phyloP scores from a whole-genome alignment of 2,797 vertebrate genomes.

The Chaetodon trifasciatus region DNA sequence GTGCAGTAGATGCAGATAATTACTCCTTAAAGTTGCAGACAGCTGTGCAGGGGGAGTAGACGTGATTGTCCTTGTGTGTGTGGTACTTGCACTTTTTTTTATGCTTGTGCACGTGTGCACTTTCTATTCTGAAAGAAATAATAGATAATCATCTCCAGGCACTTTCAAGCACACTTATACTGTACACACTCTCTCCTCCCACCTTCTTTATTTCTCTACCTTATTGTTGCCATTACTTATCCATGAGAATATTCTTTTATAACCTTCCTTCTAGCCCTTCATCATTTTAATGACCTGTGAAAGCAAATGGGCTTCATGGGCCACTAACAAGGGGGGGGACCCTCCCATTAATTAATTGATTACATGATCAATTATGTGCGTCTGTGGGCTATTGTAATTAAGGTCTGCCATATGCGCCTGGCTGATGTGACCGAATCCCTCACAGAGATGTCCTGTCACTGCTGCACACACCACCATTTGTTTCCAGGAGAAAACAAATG shows the following conservation, averaged over 20 bases:
- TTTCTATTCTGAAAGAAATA: slow-evolving; percentile 50
- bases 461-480: slow-evolving; percentile 49
- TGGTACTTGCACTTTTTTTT: slow-evolving; percentile 19
- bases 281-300: slow-evolving; percentile 84
- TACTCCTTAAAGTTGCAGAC: slow-evolving; percentile 55
- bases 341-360: slow-evolving; percentile 81
- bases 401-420: slow-evolving; percentile 72
- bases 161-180: slow-evolving; percentile 41
- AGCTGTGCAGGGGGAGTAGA: slow-evolving; percentile 41
- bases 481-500: slow-evolving; percentile 48
- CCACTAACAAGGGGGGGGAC: slow-evolving; percentile 65
- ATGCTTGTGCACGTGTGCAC: slow-evolving; percentile 20
- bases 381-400: slow-evolving; percentile 80
- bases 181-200: slow-evolving; percentile 25
- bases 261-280: slow-evolving; percentile 63
- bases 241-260: slow-evolving; percentile 67
- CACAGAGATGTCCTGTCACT: slow-evolving; percentile 62
- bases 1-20: slow-evolving; percentile 37
- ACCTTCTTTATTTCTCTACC: slow-evolving; percentile 29
- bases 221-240: slow-evolving; percentile 65
- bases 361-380: slow-evolving; percentile 82
- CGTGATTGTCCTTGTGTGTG: slow-evolving; percentile 7
- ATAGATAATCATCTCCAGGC: slow-evolving; percentile 45
- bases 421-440: slow-evolving; percentile 74
- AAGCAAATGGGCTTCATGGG: slow-evolving; percentile 79